Percentiles rank a stretch among this genome's conserved stretches.
Evolutionary conservation across 2,113 vertebrate species (phyloP).

Genomic region (Orthonyx spaldingii): DNA sequence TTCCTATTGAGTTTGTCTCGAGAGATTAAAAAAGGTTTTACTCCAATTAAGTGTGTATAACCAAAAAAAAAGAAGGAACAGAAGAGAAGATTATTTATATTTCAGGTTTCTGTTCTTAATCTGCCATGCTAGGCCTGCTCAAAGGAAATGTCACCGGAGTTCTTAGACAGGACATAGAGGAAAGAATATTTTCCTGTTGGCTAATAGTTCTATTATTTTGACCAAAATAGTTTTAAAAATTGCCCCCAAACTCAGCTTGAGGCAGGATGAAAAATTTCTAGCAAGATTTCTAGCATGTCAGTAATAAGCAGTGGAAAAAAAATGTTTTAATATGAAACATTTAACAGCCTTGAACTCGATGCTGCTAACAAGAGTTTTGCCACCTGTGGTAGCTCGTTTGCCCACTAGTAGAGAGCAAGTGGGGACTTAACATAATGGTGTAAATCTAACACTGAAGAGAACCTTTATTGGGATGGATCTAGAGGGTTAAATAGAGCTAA

Average conservation of each 20-base stretch:
- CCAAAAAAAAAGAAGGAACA: not conserved
- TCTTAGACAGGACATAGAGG: not conserved
- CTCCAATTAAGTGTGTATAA: not conserved
- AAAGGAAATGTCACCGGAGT: not conserved
- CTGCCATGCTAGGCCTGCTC: not conserved
- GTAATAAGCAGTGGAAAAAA: not conserved
- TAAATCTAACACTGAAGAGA: not conserved
- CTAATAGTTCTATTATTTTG: not conserved
- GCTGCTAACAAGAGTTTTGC: not conserved
- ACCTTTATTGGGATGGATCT: not conserved
- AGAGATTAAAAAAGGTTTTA: not conserved
- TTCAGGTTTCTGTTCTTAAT: not conserved
- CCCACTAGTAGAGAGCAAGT: not conserved
- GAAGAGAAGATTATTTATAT: not conserved
- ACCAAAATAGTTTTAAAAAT: not conserved
- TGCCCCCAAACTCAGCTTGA: not conserved
- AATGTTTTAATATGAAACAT: not conserved
- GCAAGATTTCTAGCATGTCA: not conserved
- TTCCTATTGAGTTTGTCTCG: not conserved
- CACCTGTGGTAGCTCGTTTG: not conserved
- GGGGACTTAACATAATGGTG: not conserved
- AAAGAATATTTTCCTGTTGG: not conserved
- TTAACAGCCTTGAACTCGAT: not conserved
- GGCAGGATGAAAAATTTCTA: not conserved
- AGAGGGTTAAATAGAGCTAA: not conserved